Conservation (phyloP, 2,113 vertebrate species). For the Halichoerus grypus region DNA sequence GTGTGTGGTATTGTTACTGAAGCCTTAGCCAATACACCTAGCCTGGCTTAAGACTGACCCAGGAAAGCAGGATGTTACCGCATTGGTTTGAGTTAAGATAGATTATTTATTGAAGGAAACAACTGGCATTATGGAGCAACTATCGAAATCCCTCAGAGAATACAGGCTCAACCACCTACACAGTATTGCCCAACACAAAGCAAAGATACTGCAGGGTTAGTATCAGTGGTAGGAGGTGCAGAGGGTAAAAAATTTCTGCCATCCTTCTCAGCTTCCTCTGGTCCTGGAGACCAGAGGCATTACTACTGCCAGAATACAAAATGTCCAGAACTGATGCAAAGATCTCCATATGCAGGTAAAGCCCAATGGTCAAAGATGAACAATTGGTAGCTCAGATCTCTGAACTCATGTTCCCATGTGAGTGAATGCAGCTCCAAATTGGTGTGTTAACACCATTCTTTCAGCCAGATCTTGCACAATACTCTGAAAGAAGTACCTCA, state of each 20-base stretch:
- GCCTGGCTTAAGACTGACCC: background rate
- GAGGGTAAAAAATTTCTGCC: background rate
- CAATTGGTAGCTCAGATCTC: too few species aligned
- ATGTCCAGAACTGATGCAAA: too few species aligned
- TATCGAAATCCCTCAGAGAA: background rate
- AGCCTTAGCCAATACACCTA: background rate
- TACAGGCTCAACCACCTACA: accelerated
- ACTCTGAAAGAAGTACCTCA: background rate
- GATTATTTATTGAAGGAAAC: background rate
- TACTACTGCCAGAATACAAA: background rate
- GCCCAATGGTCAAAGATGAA: background rate
- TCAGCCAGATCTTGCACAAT: accelerated
- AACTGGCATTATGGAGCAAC: background rate
- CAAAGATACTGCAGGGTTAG: background rate
- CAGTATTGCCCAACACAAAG: too few species aligned
- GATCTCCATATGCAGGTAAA: accelerated
- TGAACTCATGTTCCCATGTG: background rate
- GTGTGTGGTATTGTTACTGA: background rate
- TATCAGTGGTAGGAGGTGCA: too few species aligned
- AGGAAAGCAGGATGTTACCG: background rate
- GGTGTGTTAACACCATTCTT: background rate
- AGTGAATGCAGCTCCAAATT: background rate
- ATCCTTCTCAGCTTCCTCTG: background rate
- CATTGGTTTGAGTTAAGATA: background rate
- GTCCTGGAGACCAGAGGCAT: background rate